Evolutionary conservation across 2,113 vertebrate genomes (phyloP), one percentile per base, ranked within the genome.

Genomic region (Clarias magur): DNA sequence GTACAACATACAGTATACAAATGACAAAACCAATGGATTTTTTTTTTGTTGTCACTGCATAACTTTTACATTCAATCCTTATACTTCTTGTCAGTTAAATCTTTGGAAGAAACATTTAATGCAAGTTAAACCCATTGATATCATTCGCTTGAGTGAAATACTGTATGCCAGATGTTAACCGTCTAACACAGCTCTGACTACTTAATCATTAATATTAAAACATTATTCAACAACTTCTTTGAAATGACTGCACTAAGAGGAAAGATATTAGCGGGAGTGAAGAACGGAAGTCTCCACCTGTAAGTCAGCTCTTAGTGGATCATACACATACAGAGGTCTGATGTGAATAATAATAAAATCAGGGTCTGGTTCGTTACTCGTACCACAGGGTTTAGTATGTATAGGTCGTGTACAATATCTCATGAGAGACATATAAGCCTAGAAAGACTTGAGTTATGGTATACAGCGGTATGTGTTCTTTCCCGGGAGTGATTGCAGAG

Each of bases 1-100:
- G 82, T 82, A 84, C n/a, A 88, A 76, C 65, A 86, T 86, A 89
- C 34, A 38, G 34, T 38, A 38, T 88, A 57, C 79, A 88, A 89
- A 89, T 75, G 4, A 54, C 4, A 9, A 34, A 67, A 76, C 85
- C 81, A 62, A 38, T 38, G 34, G 34, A 38, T 2, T 38, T 38
- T 72, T 82, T 48, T 85, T 56, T 85, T n/a, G n/a, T 86, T 87
- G 82, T 57, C 56, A 59, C 79, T 53, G 34, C 80, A 34, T 59
- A 75, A 84, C 63, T 79, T 88, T 59, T 34, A 75, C 72, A 79
- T 62, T 34, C 34, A 79, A 60, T 54, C 5, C 38, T 67, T 27
- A 21, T 57, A 83, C 25, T 23, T 57, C 85, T 72, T 82, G 54
- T 85, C 67, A 84, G 72, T 73, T 63, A 86, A 80, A 88, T 54